Percentiles rank a stretch among this genome's conserved stretches.
Evolutionary conservation across 2,888 invertebrate genomes (phyloP).

Genomic region (Drosophila ezoana): DNA sequence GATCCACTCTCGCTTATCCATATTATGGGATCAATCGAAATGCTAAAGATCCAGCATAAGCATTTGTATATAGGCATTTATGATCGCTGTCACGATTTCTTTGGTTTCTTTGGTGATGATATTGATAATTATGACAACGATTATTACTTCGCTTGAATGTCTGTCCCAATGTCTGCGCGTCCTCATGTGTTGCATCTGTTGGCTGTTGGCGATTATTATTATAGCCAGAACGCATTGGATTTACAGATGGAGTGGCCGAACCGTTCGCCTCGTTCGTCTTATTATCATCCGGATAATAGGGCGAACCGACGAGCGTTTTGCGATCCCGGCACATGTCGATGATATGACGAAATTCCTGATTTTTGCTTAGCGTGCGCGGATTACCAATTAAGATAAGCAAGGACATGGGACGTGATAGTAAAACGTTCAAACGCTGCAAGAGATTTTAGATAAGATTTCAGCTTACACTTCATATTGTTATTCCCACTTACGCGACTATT

Average conservation of each 20-base stretch:
- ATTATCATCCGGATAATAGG: slow-evolving; percentile 47
- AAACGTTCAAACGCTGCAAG: slow-evolving; percentile 87
- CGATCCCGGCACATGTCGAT: slow-evolving; percentile 72
- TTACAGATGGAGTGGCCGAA: slow-evolving; percentile 9
- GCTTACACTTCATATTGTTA: no score
- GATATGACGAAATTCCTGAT: slow-evolving; percentile 72
- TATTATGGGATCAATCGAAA: slow-evolving; percentile 36
- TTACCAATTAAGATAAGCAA: slow-evolving; percentile 87
- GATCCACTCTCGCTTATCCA: not conserved
- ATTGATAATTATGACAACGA: slow-evolving; percentile 32
- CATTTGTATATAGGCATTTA: slow-evolving; percentile 35
- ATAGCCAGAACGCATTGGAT: slow-evolving; percentile 11
- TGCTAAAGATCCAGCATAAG: slow-evolving; percentile 33
- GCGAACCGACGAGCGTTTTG: slow-evolving; percentile 63
- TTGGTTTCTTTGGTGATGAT: slow-evolving; percentile 44
- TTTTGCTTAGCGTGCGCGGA: slow-evolving; percentile 81
- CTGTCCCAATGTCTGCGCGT: slow-evolving; percentile 39
- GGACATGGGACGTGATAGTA: slow-evolving; percentile 87
- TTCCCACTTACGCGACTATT: slow-evolving; percentile 74
- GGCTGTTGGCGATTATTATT: slow-evolving; percentile 4
- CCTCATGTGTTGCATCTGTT: slow-evolving; percentile 1
- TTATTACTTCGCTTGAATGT: slow-evolving; percentile 61
- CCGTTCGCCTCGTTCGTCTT: slow-evolving; percentile 39
- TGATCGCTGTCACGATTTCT: slow-evolving; percentile 38
- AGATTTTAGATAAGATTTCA: not conserved